Evolutionary conservation across 2,113 vertebrate genomes (phyloP).

Genomic region (Callopanchax toddi): DNA sequence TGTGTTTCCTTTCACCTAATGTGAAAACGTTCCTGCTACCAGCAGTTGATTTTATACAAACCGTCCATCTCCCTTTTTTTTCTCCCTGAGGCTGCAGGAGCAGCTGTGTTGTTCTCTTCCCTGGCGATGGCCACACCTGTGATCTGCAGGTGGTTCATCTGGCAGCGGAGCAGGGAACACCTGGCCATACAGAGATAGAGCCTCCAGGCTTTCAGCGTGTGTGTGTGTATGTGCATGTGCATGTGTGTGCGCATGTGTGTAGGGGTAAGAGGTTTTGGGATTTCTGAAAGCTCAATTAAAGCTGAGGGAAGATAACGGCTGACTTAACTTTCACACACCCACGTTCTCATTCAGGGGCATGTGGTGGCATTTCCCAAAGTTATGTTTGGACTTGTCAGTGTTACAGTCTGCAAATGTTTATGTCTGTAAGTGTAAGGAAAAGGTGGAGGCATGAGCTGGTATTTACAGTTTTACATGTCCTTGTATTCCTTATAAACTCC

Average conservation of each 20-base stretch:
- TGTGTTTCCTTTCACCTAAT: slow-evolving; percentile 20
- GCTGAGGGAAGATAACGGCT: slow-evolving; percentile 71
- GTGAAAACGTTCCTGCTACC: slow-evolving; percentile 44
- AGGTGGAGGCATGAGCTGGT: not conserved
- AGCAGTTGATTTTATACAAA: slow-evolving; percentile 61
- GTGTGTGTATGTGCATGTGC: slow-evolving; percentile 28
- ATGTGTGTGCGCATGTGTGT: slow-evolving; percentile 3
- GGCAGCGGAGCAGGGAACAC: slow-evolving; percentile 75
- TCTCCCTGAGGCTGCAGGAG: slow-evolving; percentile 61
- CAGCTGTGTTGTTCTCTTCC: slow-evolving; percentile 83
- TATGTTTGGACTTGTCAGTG: slow-evolving; percentile 69
- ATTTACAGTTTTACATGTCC: slow-evolving; percentile 33
- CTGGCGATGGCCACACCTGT: slow-evolving; percentile 78
- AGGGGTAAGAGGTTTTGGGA: slow-evolving; percentile 33
- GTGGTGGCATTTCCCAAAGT: slow-evolving; percentile 69
- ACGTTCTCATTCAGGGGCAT: slow-evolving; percentile 32
- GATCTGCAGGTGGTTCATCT: slow-evolving; percentile 83
- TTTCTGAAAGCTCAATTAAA: slow-evolving; percentile 79
- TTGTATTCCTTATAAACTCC: slow-evolving; percentile 6
- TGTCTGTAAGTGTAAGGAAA: slow-evolving; percentile 12
- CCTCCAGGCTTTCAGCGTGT: slow-evolving; percentile 67
- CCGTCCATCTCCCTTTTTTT: slow-evolving; percentile 23
- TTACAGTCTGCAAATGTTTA: slow-evolving; percentile 30
- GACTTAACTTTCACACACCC: slow-evolving; percentile 34
- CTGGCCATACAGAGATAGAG: slow-evolving; percentile 73